These are phyloP conservation scores for Camptogramma bilineatum DNA, from an alignment of 2,888 invertebrate genomes.

Conservation along the genomic window DNA sequence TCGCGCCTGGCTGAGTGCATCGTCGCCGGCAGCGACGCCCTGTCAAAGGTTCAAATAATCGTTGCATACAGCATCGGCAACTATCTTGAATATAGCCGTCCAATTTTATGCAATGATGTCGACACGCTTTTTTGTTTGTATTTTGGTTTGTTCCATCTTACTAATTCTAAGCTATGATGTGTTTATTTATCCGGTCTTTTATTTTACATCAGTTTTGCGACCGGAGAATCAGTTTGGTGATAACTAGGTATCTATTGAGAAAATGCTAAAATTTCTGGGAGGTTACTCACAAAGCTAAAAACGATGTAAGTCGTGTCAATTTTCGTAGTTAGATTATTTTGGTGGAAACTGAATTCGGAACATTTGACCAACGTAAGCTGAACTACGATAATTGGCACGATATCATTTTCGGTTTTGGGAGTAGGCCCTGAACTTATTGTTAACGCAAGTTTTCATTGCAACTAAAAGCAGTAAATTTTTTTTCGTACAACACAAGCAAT, in stretches of 20 bases:
- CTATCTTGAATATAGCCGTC: constrained; percentile 48
- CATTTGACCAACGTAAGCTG: no score
- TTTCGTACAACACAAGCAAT: constrained; percentile 35
- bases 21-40: constrained; percentile 74
- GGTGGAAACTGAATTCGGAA: no score
- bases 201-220: neutral
- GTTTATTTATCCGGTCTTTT: neutral
- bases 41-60: constrained; percentile 81
- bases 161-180: neutral
- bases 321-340: no score
- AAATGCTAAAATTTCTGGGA: no score
- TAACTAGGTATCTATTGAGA: no score
- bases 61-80: constrained; percentile 65
- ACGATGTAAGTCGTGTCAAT: no score
- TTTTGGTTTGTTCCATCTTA: constrained; percentile 18
- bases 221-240: neutral
- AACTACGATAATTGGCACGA: no score
- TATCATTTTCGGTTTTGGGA: neutral
- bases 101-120: constrained; percentile 49
- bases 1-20: constrained; percentile 73
- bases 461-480: constrained; percentile 20
- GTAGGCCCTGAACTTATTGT: no score
- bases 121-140: constrained; percentile 43
- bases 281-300: no score
- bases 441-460: neutral